Percentiles rank a stretch among this genome's conserved stretches.
Conservation (phyloP, 1,140 invertebrate genomes). For the Varroa destructor region DNA sequence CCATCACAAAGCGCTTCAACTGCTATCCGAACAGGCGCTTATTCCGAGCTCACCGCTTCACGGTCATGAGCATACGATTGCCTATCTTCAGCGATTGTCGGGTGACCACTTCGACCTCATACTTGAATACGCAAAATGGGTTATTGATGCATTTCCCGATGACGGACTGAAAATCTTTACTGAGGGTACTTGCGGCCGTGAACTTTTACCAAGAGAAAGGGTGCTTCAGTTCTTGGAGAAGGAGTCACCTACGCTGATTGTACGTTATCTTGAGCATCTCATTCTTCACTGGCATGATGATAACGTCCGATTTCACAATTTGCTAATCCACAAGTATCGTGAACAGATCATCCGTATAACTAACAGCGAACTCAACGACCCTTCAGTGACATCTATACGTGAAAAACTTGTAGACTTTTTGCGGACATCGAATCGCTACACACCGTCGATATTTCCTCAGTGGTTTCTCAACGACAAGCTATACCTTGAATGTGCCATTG, state of each 20-base stretch:
- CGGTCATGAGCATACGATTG: constrained; percentile 66
- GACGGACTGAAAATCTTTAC: constrained; percentile 88
- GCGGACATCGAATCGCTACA: constrained; percentile 64
- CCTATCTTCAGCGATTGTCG: constrained; percentile 81
- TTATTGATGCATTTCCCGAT: constrained; percentile 66
- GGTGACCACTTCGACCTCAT: constrained; percentile 73
- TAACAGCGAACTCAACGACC: constrained; percentile 29
- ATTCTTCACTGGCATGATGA: constrained; percentile 76
- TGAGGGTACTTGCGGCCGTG: constrained; percentile 74
- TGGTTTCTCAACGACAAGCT: constrained; percentile 72
- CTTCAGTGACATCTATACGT: constrained; percentile 47
- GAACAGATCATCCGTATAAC: constrained; percentile 45
- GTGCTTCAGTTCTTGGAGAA: constrained; percentile 74
- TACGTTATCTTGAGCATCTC: constrained; percentile 86
- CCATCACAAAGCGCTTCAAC: constrained; percentile 76
- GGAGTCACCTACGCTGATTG: constrained; percentile 62
- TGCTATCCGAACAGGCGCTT: constrained; percentile 65
- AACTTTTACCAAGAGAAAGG: constrained; percentile 68
- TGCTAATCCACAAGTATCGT: constrained; percentile 68
- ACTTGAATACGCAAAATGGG: constrained; percentile 86
- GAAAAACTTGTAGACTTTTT: constrained; percentile 71
- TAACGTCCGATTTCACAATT: constrained; percentile 74
- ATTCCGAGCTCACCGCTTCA: constrained; percentile 60
- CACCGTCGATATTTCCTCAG: constrained; percentile 68
- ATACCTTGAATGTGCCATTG: constrained; percentile 80